phyloP scores from a whole-genome alignment of 2,888 invertebrate species.

The Drosophila quinaria region DNA sequence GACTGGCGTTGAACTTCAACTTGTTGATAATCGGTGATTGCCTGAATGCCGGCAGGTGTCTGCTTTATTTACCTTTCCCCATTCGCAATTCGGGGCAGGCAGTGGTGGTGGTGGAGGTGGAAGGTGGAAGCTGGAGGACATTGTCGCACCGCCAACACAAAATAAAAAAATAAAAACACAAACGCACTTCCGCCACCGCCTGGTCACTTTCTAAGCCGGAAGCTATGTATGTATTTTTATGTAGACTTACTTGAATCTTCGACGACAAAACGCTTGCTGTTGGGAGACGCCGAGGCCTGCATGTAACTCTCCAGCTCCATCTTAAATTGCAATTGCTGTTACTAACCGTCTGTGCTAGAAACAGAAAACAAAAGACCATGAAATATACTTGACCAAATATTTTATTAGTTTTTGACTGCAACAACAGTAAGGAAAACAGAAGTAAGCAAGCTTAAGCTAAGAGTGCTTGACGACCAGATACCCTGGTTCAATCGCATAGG shows the following conservation, averaged over 20 bases:
- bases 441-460: neutral
- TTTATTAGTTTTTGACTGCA: neutral
- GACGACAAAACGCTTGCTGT: slow-evolving; percentile 81
- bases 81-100: neutral
- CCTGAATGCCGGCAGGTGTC: slow-evolving; percentile 35
- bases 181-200: slow-evolving; percentile 54
- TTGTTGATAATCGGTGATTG: slow-evolving; percentile 59
- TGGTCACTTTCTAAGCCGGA: slow-evolving; percentile 64
- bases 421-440: neutral
- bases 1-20: slow-evolving; percentile 65
- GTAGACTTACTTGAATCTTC: slow-evolving; percentile 83
- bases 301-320: slow-evolving; percentile 70
- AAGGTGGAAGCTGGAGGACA: neutral
- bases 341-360: neutral
- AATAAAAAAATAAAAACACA: neutral
- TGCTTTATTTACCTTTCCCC: slow-evolving; percentile 29
- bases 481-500: neutral
- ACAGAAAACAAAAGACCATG: slow-evolving; percentile 35
- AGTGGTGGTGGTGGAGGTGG: neutral
- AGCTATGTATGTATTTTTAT: slow-evolving; percentile 17
- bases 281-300: slow-evolving; percentile 64
- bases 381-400: slow-evolving; percentile 61
- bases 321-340: slow-evolving; percentile 26
- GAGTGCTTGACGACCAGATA: neutral
- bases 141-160: neutral